These are phyloP conservation scores for Corvus moneduloides DNA, from an alignment of 2,113 vertebrate genomes.

Conservation along the genomic window DNA sequence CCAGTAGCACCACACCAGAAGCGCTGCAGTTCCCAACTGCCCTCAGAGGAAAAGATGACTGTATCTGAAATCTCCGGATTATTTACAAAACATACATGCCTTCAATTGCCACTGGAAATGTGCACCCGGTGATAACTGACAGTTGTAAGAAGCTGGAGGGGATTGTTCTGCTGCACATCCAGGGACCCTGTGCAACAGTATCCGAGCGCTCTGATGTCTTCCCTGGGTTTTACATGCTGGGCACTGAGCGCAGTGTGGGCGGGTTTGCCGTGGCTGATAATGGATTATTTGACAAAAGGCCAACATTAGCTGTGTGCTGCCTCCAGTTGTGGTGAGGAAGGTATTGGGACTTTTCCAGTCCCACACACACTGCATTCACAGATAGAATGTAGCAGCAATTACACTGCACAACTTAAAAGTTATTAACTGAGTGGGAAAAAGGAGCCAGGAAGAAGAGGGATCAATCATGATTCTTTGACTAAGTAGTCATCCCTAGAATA, in stretches of 20 bases:
- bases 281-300: slow-evolving; percentile 44
- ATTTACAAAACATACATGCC: slow-evolving; percentile 38
- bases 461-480: not conserved
- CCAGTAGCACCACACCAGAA: slow-evolving; percentile 41
- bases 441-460: not conserved
- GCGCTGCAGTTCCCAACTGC: not conserved
- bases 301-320: not conserved
- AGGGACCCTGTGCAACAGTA: not conserved
- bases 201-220: not conserved
- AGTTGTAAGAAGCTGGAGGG: not conserved
- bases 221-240: not conserved
- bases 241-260: not conserved
- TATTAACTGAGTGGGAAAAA: not conserved
- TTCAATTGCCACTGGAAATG: slow-evolving; percentile 29
- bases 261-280: slow-evolving; percentile 28
- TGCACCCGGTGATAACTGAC: not conserved
- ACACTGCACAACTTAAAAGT: not conserved
- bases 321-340: slow-evolving; percentile 31
- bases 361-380: slow-evolving; percentile 19
- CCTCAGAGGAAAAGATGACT: slow-evolving; percentile 20
- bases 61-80: slow-evolving; percentile 16
- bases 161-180: not conserved
- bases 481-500: slow-evolving; percentile 8
- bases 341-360: slow-evolving; percentile 34
- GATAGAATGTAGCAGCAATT: slow-evolving; percentile 6